Percentiles rank a stretch among this genome's conserved stretches.
Conservation (phyloP, 1,140 invertebrate genomes). For the Zaprionus nigranus region DNA sequence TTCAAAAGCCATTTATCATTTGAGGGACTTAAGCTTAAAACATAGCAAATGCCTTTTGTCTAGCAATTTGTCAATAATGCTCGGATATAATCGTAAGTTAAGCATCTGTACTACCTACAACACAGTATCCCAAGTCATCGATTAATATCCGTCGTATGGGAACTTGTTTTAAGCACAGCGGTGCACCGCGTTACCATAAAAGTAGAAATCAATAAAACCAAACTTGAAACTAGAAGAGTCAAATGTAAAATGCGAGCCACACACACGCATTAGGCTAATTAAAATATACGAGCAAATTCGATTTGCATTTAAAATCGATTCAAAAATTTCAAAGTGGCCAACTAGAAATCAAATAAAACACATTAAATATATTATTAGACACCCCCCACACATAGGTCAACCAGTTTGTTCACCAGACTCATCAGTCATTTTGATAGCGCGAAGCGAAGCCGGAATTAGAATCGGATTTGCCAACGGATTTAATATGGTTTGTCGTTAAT, state of each 20-base stretch:
- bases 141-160: constrained; percentile 61
- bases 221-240: constrained; percentile 37
- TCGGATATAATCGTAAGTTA: constrained; percentile 49
- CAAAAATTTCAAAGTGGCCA: constrained; percentile 52
- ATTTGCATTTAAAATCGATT: constrained; percentile 78
- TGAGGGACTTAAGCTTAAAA: constrained; percentile 40
- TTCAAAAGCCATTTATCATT: constrained; percentile 75
- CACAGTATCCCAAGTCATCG: constrained; percentile 49
- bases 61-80: constrained; percentile 74
- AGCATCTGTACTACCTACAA: constrained; percentile 31
- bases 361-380: constrained; percentile 45
- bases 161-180: constrained; percentile 54
- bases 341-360: constrained; percentile 26
- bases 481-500: constrained; percentile 5
- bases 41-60: constrained; percentile 51
- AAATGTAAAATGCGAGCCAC: constrained; percentile 42
- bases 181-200: constrained; percentile 45
- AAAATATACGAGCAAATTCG: constrained; percentile 66
- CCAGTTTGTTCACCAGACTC: constrained; percentile 66
- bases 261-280: constrained; percentile 70
- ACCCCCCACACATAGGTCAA: constrained; percentile 63
- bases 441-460: constrained; percentile 52
- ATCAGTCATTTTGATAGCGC: constrained; percentile 77
- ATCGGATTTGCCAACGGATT: constrained; percentile 54
- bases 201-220: constrained; percentile 71